A percentile compares a stretch with the other conserved stretches of the same genome.
These are phyloP conservation scores for Tachyglossus aculeatus DNA, from an alignment of 2,797 vertebrate species.

Conservation along the genomic window DNA sequence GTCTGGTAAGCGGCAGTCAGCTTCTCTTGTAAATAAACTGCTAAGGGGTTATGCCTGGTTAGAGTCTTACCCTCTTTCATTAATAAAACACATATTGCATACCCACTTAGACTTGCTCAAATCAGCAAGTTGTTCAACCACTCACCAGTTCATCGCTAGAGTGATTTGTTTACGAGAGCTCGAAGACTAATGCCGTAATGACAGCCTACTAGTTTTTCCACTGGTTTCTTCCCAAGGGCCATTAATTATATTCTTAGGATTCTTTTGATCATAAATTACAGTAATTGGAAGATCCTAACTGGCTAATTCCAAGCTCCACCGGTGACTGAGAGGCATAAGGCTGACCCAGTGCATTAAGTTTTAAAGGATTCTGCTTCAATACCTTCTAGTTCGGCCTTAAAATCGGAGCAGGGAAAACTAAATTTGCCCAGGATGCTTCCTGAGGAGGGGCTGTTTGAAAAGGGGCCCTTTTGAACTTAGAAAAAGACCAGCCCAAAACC, in stretches of 20 bases:
- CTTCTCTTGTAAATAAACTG: background rate
- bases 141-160: background rate
- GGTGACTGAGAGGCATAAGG: background rate
- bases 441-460: background rate
- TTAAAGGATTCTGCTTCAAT: conserved; percentile 2
- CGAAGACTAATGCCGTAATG: background rate
- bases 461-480: background rate
- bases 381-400: background rate
- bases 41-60: conserved; percentile 25
- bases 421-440: background rate
- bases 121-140: no score
- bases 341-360: conserved; percentile 3
- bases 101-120: conserved; percentile 4
- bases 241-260: background rate
- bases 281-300: background rate
- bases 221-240: background rate
- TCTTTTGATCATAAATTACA: conserved; percentile 18
- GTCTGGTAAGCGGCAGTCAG: background rate
- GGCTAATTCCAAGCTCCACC: background rate
- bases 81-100: conserved; percentile 39
- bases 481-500: background rate
- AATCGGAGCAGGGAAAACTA: background rate
- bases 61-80: conserved; percentile 22
- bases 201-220: background rate
- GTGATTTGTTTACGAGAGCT: conserved; percentile 6